phyloP scores from a whole-genome alignment of 2,888 invertebrate species.

The Drosophila seclusa region DNA sequence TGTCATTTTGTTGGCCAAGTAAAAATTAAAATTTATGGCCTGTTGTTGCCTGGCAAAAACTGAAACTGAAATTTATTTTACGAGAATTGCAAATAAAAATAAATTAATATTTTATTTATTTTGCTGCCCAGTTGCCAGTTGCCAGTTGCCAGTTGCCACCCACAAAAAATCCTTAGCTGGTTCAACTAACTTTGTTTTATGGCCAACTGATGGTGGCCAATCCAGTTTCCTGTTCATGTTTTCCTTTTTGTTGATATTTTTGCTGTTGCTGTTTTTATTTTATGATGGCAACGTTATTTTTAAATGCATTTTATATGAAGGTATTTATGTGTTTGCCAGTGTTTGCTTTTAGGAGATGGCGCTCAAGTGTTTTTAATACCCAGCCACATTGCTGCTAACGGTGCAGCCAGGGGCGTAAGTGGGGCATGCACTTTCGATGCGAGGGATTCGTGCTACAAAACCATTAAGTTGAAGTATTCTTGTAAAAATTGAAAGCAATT shows the following conservation, averaged over 20 bases:
- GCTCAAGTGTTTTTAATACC: constrained; percentile 51
- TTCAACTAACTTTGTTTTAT: constrained; percentile 63
- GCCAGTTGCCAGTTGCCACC: background rate
- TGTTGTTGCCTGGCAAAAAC: constrained; percentile 12
- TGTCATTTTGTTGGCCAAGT: constrained; percentile 50
- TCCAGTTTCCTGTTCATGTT: constrained; percentile 21
- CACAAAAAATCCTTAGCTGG: constrained; percentile 34
- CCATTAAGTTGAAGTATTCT: constrained; percentile 2
- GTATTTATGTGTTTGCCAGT: constrained; percentile 27
- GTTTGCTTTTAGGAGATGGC: constrained; percentile 21
- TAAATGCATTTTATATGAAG: constrained; percentile 57
- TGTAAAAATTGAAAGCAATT: background rate
- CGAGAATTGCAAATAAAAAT: constrained; percentile 62
- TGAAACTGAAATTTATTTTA: constrained; percentile 54
- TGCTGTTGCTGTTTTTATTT: constrained; percentile 32
- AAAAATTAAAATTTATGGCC: constrained; percentile 66
- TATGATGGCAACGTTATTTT: constrained; percentile 56
- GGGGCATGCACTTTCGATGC: background rate
- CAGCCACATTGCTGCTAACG: background rate
- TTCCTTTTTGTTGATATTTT: constrained; percentile 30
- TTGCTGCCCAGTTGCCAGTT: constrained; percentile 3
- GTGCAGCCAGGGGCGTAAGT: background rate
- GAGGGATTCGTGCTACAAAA: background rate
- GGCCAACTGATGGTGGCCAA: constrained; percentile 30
- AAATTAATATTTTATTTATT: constrained; percentile 72